phyloP scores from a whole-genome alignment of 92 coral and sea anemone genomes.

The Epizoanthus stellaris region DNA sequence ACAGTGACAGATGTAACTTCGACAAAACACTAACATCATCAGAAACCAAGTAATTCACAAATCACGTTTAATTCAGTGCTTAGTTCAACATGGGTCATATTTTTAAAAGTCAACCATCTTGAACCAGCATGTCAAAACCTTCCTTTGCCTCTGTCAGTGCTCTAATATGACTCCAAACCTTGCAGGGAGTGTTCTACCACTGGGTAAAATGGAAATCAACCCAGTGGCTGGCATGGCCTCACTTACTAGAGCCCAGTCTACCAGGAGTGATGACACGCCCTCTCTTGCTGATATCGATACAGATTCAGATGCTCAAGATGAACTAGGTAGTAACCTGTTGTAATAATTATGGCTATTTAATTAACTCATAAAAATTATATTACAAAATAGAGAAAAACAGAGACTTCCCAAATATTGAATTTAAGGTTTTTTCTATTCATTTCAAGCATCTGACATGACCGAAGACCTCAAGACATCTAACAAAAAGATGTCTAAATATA shows the following conservation, averaged over 20 bases:
- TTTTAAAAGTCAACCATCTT: too few relatives aligned
- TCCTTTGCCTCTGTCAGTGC: too few relatives aligned
- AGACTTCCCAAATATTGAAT: not conserved
- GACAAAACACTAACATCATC: too few relatives aligned
- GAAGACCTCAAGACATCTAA: too few relatives aligned
- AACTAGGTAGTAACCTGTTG: conserved; percentile 51
- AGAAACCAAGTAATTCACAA: too few relatives aligned
- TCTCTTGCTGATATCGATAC: conserved; percentile 87
- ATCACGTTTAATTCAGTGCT: too few relatives aligned
- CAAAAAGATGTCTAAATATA: too few relatives aligned
- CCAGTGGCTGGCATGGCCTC: conserved; percentile 77
- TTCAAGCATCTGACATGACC: too few relatives aligned
- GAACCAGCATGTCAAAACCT: too few relatives aligned
- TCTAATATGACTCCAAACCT: not conserved
- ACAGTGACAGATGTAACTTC: too few relatives aligned
- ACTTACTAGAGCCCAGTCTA: conserved; percentile 62
- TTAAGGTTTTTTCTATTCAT: too few relatives aligned
- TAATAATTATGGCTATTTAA: not conserved
- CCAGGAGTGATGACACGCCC: conserved; percentile 82
- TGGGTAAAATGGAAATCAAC: conserved; percentile 98
- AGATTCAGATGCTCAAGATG: conserved; percentile 74
- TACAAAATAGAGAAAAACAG: not conserved
- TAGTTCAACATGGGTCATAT: too few relatives aligned
- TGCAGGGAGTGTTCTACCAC: conserved; percentile 86
- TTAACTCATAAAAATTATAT: not conserved